Evolutionary conservation across 2,888 invertebrate genomes (phyloP).

Genomic region (Palloptera scutellata): DNA sequence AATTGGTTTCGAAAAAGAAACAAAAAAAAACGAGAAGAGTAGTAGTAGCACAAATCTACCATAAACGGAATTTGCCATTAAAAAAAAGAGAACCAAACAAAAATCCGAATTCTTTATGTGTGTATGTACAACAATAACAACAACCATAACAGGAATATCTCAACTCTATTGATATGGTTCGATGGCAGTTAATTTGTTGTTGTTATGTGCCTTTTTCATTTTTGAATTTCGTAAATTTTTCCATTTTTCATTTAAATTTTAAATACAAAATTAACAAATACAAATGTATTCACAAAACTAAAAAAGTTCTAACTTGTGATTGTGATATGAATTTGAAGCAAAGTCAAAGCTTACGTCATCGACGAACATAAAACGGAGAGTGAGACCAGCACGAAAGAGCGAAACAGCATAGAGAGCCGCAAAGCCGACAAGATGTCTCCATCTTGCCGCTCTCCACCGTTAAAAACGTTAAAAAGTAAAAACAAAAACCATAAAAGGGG

Average conservation of each 20-base stretch:
- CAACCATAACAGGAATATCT: no score
- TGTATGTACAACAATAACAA: no score
- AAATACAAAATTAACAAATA: conserved; percentile 1
- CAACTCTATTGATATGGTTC: conserved; percentile 18
- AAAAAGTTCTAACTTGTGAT: no score
- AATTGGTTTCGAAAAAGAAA: no score
- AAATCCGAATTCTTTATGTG: no score
- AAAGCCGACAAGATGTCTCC: background rate
- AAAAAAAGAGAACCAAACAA: no score
- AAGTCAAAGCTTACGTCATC: conserved; percentile 26
- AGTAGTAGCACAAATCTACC: no score
- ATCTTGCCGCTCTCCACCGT: background rate
- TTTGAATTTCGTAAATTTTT: background rate
- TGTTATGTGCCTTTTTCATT: background rate
- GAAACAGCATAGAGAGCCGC: background rate
- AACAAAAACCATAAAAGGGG: background rate
- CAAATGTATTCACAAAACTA: no score
- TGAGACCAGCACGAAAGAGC: background rate
- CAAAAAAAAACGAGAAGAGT: no score
- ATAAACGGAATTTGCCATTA: no score
- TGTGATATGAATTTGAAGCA: conserved; percentile 29
- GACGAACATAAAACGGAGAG: conserved; percentile 1
- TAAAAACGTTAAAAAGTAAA: background rate
- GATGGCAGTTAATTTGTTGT: conserved; percentile 9
- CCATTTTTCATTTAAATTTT: background rate